These are phyloP conservation scores for Aeoliscus strigatus DNA, from an alignment of 2,797 vertebrate genomes.

Conservation along the genomic window DNA sequence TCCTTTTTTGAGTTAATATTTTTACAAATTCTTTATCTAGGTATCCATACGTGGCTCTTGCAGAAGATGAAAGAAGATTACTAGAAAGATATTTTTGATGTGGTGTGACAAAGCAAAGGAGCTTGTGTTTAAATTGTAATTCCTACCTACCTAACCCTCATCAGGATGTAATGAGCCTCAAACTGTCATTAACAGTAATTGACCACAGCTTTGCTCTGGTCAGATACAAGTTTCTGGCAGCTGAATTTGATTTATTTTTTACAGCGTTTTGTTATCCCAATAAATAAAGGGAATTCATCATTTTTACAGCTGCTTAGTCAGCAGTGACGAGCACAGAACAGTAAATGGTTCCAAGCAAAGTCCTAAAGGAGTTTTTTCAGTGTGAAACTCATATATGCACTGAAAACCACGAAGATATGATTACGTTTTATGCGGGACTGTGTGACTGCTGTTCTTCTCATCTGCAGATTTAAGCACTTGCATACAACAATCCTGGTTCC, in stretches of 20 bases:
- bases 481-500: no score
- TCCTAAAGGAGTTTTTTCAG: neutral
- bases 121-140: constrained; percentile 46
- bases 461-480: no score
- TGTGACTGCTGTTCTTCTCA: no score
- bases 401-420: no score
- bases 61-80: no score
- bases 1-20: no score
- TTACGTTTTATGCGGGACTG: no score
- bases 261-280: constrained; percentile 48
- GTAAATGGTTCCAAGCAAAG: no score
- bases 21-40: no score
- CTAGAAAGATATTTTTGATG: constrained; percentile 35
- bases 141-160: constrained; percentile 59
- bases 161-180: constrained; percentile 60
- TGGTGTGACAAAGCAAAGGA: constrained; percentile 42
- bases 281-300: constrained; percentile 65
- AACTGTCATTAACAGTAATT: constrained; percentile 54
- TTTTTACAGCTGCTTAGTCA: constrained; percentile 47
- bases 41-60: no score
- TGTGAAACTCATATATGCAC: no score
- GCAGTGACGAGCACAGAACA: no score
- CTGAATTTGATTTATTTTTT: constrained; percentile 58
- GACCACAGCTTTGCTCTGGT: constrained; percentile 46
- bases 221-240: constrained; percentile 27